Percentiles rank a stretch among this genome's conserved stretches.
These are phyloP conservation scores for Ictidomys tridecemlineatus DNA, from an alignment of 2,113 vertebrate genomes.

Conservation along the genomic window DNA sequence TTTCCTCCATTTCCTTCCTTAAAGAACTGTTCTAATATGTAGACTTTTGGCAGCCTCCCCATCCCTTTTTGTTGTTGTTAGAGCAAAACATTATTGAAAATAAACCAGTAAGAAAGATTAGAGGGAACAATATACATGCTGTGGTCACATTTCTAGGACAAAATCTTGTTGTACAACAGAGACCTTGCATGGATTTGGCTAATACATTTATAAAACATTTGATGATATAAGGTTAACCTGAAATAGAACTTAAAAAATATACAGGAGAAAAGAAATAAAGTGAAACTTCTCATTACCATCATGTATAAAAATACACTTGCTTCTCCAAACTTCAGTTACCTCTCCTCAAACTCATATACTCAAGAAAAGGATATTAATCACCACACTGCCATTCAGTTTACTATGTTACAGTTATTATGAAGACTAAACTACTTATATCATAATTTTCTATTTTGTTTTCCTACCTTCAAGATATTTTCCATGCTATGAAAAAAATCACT, in stretches of 20 bases:
- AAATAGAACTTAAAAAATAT: constrained; percentile 78
- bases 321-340: constrained; percentile 60
- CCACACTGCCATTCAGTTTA: constrained; percentile 55
- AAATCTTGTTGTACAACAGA: constrained; percentile 77
- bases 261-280: constrained; percentile 74
- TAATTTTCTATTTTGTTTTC: constrained; percentile 67
- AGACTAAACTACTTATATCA: constrained; percentile 35
- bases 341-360: constrained; percentile 53
- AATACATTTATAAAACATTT: constrained; percentile 76
- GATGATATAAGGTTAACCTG: constrained; percentile 76
- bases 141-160: constrained; percentile 76
- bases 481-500: constrained; percentile 37
- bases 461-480: constrained; percentile 59
- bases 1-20: constrained; percentile 71
- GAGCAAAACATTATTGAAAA: constrained; percentile 79
- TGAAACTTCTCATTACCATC: constrained; percentile 70
- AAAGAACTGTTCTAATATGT: constrained; percentile 76
- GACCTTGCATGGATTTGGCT: constrained; percentile 60
- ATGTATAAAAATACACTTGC: constrained; percentile 66
- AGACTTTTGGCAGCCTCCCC: constrained; percentile 63
- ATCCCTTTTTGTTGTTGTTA: constrained; percentile 76
- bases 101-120: constrained; percentile 69
- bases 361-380: constrained; percentile 57
- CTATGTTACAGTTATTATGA: constrained; percentile 58
- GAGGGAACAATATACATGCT: constrained; percentile 72